Evolutionary conservation across 2,113 vertebrate species (phyloP).

Genomic region (Origma solitaria): DNA sequence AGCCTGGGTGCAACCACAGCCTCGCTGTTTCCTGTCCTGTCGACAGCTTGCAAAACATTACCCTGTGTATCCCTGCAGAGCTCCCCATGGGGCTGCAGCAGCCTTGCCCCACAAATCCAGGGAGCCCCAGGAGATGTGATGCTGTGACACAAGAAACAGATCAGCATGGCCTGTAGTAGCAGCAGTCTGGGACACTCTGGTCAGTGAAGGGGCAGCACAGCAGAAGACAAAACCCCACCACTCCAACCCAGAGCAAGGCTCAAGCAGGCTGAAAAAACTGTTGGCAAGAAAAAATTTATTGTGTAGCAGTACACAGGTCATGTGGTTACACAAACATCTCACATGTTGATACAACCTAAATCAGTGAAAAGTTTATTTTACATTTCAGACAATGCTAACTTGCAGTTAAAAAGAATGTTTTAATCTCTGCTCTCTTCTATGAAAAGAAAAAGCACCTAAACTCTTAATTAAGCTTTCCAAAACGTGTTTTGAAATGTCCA

Average conservation of each 20-base stretch:
- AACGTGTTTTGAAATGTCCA: not conserved
- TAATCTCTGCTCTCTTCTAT: not conserved
- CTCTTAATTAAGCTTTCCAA: not conserved
- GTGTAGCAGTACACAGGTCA: not conserved
- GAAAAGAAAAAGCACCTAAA: not conserved
- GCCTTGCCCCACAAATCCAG: not conserved
- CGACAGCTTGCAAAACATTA: rapidly evolving
- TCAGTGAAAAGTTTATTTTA: not conserved
- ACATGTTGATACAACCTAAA: not conserved
- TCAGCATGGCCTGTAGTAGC: not conserved
- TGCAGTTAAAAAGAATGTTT: not conserved
- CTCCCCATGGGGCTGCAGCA: rapidly evolving
- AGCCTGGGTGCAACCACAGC: not conserved
- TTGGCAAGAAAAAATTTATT: not conserved
- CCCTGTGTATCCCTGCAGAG: not conserved
- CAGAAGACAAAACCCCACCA: not conserved
- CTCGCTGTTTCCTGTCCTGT: rapidly evolving
- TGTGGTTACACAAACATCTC: not conserved
- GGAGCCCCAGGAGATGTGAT: not conserved
- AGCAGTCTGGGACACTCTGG: not conserved
- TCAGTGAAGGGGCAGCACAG: not conserved
- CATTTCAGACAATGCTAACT: not conserved
- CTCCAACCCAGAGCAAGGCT: not conserved
- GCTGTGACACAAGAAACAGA: rapidly evolving
- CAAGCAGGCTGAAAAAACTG: not conserved